These are phyloP conservation scores for Cataglyphis hispanica DNA, from an alignment of 1,140 invertebrate species.

Conservation along the genomic window DNA sequence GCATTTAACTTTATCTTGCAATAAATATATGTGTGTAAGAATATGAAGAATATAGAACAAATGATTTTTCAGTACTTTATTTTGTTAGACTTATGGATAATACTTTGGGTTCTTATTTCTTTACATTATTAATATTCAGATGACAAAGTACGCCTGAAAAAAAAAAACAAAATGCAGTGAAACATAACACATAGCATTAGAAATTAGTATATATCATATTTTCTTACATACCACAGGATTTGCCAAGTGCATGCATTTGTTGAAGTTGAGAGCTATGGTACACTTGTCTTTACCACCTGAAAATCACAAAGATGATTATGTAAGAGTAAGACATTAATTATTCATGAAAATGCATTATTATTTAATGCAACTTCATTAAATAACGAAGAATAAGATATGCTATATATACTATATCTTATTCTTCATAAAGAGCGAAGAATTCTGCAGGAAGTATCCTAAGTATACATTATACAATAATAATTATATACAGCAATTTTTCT, in stretches of 20 bases:
- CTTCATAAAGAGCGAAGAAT: too few relatives aligned
- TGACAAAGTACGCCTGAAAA: constrained; percentile 65
- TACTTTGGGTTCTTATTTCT: neutral
- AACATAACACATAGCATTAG: neutral
- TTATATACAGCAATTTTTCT: neutral
- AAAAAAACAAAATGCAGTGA: constrained; percentile 22
- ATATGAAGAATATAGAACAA: neutral
- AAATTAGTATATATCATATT: neutral
- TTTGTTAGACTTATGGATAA: constrained; percentile 14
- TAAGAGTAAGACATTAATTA: constrained; percentile 23
- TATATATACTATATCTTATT: too few relatives aligned
- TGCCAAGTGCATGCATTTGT: constrained; percentile 64
- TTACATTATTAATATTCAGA: constrained; percentile 33
- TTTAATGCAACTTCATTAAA: neutral
- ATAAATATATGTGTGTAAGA: constrained; percentile 9
- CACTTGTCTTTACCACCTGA: constrained; percentile 68
- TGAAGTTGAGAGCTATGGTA: constrained; percentile 57
- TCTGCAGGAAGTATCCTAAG: too few relatives aligned
- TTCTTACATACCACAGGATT: constrained; percentile 70
- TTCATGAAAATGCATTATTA: neutral
- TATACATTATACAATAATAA: neutral
- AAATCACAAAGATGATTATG: constrained; percentile 2
- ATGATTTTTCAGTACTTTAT: neutral
- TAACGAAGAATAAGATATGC: too few relatives aligned
- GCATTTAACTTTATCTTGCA: constrained; percentile 14